phyloP scores from a whole-genome alignment of 1,140 invertebrate species.

The Bombus haemorrhoidalis region DNA sequence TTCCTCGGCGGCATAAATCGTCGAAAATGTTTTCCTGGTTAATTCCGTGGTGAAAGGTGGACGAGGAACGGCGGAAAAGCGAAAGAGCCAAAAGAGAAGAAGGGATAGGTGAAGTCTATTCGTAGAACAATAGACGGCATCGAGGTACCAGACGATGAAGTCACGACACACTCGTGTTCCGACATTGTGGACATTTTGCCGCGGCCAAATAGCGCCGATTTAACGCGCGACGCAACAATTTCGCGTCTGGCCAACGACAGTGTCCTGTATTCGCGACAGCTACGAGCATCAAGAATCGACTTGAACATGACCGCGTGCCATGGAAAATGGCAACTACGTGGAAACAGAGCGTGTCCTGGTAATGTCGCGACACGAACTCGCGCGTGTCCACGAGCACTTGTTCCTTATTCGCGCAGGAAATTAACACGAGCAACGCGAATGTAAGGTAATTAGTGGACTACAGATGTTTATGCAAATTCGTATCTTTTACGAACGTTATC shows the following conservation, averaged over 20 bases:
- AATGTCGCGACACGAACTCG: neutral
- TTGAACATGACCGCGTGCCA: conserved; percentile 27
- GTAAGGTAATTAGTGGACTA: too few relatives aligned
- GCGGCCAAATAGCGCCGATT: conserved; percentile 67
- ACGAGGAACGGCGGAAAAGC: conserved; percentile 6
- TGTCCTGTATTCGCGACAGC: too few relatives aligned
- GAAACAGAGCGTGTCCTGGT: conserved; percentile 32
- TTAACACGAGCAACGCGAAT: neutral
- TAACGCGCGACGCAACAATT: conserved; percentile 40
- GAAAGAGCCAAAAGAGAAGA: conserved; percentile 28
- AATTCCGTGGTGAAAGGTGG: conserved; percentile 53
- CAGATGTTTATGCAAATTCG: too few relatives aligned
- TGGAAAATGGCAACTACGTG: neutral
- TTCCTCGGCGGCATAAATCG: neutral
- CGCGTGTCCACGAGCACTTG: neutral
- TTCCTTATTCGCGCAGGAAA: neutral
- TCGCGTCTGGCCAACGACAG: neutral
- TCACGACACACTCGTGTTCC: conserved; percentile 66
- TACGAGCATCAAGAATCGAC: conserved; percentile 51
- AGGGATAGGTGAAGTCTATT: conserved; percentile 55
- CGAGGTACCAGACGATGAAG: conserved; percentile 73
- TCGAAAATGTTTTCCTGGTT: conserved; percentile 28
- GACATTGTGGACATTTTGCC: conserved; percentile 56
- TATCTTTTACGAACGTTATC: too few relatives aligned
- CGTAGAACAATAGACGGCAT: conserved; percentile 66